A percentile compares a stretch with the other conserved stretches of the same genome.
Evolutionary conservation across 2,797 vertebrate species (phyloP).

Genomic region (Premnoplex brunnescens): DNA sequence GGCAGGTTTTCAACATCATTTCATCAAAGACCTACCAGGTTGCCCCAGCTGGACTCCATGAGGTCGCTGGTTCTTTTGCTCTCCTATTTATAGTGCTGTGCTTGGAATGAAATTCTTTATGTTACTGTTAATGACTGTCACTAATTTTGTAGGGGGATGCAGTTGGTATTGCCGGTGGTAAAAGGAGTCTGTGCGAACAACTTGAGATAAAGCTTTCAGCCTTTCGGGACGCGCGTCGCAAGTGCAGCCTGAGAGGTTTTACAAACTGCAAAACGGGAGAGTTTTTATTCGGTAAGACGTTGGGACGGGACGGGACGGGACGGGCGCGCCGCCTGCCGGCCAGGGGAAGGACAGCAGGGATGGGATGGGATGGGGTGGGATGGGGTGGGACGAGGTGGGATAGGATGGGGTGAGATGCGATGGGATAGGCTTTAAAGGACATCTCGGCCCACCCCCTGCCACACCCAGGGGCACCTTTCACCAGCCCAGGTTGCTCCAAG

Average conservation of each 20-base stretch:
- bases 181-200: background rate
- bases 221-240: background rate
- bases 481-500: rapidly evolving
- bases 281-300: background rate
- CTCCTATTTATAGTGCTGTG: background rate
- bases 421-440: background rate
- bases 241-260: background rate
- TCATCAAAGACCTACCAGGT: background rate
- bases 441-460: no score
- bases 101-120: background rate
- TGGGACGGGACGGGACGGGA: background rate
- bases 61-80: background rate
- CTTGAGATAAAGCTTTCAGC: background rate
- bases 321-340: no score
- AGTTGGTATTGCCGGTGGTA: background rate
- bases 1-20: background rate
- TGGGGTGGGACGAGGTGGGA: no score
- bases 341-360: no score
- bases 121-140: background rate
- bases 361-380: no score
- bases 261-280: background rate
- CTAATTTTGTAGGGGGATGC: background rate
- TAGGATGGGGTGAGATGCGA: background rate
- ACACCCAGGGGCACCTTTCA: no score
- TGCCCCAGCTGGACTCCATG: background rate